A percentile compares a stretch with the other conserved stretches of the same genome.
These are phyloP conservation scores for Pristiophorus japonicus DNA, from an alignment of 2,113 vertebrate species.

Conservation along the genomic window DNA sequence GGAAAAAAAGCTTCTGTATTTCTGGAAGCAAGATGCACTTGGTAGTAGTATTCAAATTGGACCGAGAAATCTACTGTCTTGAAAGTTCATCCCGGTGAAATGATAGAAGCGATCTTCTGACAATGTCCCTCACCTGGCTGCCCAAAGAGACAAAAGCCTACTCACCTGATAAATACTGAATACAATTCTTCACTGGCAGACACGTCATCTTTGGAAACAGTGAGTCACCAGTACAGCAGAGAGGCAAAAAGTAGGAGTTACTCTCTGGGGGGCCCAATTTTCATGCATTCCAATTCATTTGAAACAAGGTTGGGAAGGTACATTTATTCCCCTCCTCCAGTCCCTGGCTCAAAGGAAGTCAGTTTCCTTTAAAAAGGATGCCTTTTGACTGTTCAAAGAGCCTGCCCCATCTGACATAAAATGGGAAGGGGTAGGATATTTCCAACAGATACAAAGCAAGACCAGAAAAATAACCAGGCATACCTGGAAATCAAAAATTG, in stretches of 20 bases:
- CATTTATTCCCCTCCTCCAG: background rate
- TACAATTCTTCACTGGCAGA: background rate
- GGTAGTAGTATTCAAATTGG: background rate
- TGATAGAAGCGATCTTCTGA: background rate
- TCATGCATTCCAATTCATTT: background rate
- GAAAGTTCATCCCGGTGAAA: background rate
- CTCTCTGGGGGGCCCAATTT: background rate
- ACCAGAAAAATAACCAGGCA: background rate
- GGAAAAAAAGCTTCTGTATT: background rate
- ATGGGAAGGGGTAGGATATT: background rate
- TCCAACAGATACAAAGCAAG: background rate
- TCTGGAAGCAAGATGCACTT: background rate
- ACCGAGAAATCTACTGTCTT: background rate
- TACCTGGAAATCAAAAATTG: background rate
- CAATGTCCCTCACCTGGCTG: background rate
- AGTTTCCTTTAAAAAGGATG: background rate
- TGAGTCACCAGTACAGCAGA: background rate
- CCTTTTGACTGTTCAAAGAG: background rate
- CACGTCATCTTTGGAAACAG: background rate
- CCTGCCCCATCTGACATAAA: background rate
- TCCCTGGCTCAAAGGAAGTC: background rate
- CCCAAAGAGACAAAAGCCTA: background rate
- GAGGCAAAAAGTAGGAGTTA: background rate
- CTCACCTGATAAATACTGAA: background rate
- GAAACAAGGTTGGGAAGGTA: background rate